These are phyloP conservation scores for Heteronetta atricapilla DNA, from an alignment of 2,113 vertebrate species.

Conservation along the genomic window DNA sequence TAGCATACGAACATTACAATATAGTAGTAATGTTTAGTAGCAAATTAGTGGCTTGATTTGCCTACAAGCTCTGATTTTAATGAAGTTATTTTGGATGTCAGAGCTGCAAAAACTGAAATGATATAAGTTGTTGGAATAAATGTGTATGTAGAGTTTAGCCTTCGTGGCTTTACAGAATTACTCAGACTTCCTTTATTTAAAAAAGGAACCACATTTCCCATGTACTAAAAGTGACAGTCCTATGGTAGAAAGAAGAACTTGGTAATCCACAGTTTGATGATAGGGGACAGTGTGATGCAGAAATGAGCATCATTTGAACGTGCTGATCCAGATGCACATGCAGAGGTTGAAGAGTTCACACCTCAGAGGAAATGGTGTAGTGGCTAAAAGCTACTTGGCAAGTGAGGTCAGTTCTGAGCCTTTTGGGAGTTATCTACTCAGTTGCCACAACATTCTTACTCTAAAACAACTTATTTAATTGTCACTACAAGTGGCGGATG, in stretches of 20 bases:
- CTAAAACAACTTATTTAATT: background rate
- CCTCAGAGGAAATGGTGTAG: background rate
- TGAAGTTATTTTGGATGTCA: background rate
- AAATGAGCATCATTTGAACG: background rate
- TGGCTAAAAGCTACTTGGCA: background rate
- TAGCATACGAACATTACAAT: background rate
- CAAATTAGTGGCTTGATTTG: background rate
- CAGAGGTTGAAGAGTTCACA: background rate
- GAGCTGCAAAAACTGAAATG: background rate
- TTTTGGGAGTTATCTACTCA: background rate
- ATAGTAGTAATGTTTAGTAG: background rate
- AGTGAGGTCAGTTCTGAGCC: background rate
- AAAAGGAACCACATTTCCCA: slow-evolving; percentile 10
- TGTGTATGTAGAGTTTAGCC: background rate
- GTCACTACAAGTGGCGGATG: background rate
- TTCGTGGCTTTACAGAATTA: slow-evolving; percentile 35
- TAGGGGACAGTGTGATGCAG: background rate
- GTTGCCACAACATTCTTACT: background rate
- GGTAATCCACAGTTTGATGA: background rate
- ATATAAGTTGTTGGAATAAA: background rate
- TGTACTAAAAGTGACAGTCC: slow-evolving; percentile 7
- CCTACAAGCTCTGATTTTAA: background rate
- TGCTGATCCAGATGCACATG: background rate
- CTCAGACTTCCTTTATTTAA: slow-evolving; percentile 46
- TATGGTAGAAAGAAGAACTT: background rate